Evolutionary conservation across 2,888 invertebrate genomes (phyloP), one percentile per base, ranked within the genome.

Genomic region (Tribolium freemani): DNA sequence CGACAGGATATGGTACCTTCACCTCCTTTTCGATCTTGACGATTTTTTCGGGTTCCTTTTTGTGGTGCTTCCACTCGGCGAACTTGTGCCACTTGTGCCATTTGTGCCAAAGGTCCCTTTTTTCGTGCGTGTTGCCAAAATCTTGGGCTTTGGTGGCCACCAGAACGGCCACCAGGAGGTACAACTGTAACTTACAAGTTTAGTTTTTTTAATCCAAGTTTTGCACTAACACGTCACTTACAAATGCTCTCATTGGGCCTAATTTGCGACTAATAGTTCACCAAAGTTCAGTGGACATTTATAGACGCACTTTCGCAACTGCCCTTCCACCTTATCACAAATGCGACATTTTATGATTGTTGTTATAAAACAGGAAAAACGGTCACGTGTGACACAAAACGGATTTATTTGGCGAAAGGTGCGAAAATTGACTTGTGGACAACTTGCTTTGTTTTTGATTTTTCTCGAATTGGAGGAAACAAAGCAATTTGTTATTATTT

Each of bases 1-100:
- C 92, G 54, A 93, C 93, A 51, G 78, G 75, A 85, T 91, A 91
- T 0, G 91, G 91, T 10, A 91, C 91, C 73, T 91, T 90, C 54
- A 90, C 89, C 38, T 88, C 91, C 5, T 93, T 90, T 84, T 93
- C 92, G n/a, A 93, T 91, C 44, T 87, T 81, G 4, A 80, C 73
- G n/a, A 76, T 75, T 76, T 79, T 81, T 57, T 76, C 72, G 8
- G 73, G 58, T 3, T 20, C 4, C 16, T 20, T 20, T 16, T 16
- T 16, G 16, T 16, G 16, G 11, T n/a, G 9, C 4, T 54, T 30
- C 57, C 46, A 38, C 1, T 26, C 58, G 60, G 58, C 57, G 3
- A n/a, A 10, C 38, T 53, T 64, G 53, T 51, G 13, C 16, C 16
- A 11, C 11, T 26, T 26, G 26, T 26, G 26, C 5, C 3, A 26